Base-by-base conservation (phyloP, 2,113 vertebrate genomes). In the Uropsilus gracilis region DNA sequence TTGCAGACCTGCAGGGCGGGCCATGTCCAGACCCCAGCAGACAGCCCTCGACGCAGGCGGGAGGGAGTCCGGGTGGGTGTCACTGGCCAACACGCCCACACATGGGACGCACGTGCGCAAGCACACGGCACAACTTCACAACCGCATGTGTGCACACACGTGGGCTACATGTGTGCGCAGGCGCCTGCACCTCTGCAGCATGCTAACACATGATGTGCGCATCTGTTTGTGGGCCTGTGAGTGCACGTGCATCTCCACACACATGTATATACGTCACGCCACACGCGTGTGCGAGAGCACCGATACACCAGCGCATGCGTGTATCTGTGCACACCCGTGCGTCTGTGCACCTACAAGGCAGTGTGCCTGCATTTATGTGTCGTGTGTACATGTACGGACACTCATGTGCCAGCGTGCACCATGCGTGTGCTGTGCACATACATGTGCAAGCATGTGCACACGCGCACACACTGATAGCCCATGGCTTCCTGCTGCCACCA, bases 311-410 rank as follows among this genome's bases (percentile, higher is more conserved):
- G 50, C 10, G 24, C 12, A 24, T 61, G 57, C 26, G 28, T 53
- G 50, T 6, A 53, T 53, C 50, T 53, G 50, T 53, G 50, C 17
- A 61, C 26, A 24, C 5, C 3, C 3, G 22, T 26, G 22, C 3
- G 59, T 30, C 26, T 11, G 5, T 2, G 0, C 16, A 16, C 30
- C n/a, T n/a, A n/a, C n/a, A n/a, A n/a, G n/a, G n/a, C n/a, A n/a
- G 44, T 9, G 32, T 22, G 64, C 17, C 4, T 14, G 22, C 8
- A 3, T 18, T 9, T 34, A 22, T 17, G 55, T 16, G 55, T 22
- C 5, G 24, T 39, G 28, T 13, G 12, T 28, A 12, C 12, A 5
- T 14, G 12, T n/a, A 24, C 5, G 44, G n/a, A n/a, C n/a, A n/a
- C n/a, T n/a, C 5, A 13, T 9, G 18, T 37, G 30, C 64, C 32